These are phyloP conservation scores for Spodoptera exigua DNA, from an alignment of 2,888 invertebrate species.

Conservation along the genomic window DNA sequence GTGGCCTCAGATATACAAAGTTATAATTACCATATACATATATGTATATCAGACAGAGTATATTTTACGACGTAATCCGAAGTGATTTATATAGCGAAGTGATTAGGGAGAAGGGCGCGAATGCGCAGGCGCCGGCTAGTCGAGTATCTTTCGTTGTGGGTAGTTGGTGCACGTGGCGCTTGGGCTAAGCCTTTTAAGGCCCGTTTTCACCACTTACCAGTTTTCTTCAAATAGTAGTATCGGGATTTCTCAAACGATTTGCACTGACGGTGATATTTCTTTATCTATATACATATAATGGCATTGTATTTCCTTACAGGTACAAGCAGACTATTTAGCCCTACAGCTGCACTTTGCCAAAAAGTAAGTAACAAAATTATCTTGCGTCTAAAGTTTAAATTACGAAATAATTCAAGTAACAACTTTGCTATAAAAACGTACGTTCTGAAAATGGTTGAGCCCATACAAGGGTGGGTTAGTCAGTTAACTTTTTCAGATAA, in stretches of 20 bases:
- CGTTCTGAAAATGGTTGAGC: conserved; percentile 3
- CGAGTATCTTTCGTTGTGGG: conserved; percentile 49
- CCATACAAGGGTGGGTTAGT: conserved; percentile 18
- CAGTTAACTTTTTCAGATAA: conserved; percentile 28
- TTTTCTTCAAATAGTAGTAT: conserved; percentile 5
- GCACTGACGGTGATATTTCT: not conserved
- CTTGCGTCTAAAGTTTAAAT: too few relatives aligned
- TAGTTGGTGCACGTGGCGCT: conserved; percentile 53
- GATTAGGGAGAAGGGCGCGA: conserved; percentile 32
- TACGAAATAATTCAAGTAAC: not conserved
- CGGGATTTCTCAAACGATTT: conserved; percentile 14
- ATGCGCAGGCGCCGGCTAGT: conserved; percentile 55
- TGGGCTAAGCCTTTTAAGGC: conserved; percentile 34
- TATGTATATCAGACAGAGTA: conserved; percentile 51
- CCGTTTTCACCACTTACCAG: conserved; percentile 50
- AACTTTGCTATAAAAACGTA: not conserved
- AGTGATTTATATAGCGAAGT: conserved; percentile 49
- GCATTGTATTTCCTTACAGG: too few relatives aligned
- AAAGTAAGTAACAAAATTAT: not conserved
- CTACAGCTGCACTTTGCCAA: not conserved
- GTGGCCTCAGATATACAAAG: conserved; percentile 59
- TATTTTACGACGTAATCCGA: conserved; percentile 52
- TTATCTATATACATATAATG: too few relatives aligned
- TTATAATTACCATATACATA: conserved; percentile 60
- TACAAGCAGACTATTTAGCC: not conserved